These are phyloP conservation scores for Bombycilla garrulus DNA, from an alignment of 2,113 vertebrate genomes.

Conservation along the genomic window DNA sequence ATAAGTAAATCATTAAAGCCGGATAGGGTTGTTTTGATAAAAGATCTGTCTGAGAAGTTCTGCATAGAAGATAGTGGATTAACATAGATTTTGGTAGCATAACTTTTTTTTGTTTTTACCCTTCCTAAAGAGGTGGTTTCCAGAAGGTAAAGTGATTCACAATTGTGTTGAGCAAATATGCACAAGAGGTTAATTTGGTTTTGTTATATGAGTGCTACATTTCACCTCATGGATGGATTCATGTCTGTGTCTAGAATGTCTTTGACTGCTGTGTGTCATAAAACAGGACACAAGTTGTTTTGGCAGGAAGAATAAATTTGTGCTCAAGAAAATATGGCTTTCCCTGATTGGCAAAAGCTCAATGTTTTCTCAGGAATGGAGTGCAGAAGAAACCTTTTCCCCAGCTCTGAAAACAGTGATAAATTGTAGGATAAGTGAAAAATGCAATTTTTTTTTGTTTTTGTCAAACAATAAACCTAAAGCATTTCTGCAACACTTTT, in stretches of 20 bases:
- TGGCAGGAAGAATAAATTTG: neutral
- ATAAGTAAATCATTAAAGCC: neutral
- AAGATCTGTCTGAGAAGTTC: neutral
- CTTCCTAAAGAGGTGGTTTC: neutral
- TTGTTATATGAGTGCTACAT: neutral
- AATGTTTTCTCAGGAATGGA: neutral
- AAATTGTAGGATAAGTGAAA: neutral
- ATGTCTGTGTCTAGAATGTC: neutral
- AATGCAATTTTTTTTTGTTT: neutral
- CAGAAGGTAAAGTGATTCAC: neutral
- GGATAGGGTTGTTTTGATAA: neutral
- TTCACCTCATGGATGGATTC: neutral
- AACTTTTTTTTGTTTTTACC: neutral
- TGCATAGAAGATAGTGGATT: neutral
- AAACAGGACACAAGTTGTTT: neutral
- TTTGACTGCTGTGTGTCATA: neutral
- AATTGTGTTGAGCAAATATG: neutral
- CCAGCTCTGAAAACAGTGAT: neutral
- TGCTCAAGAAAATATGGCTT: neutral
- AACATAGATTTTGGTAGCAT: neutral
- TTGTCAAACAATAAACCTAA: neutral
- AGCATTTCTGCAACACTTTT: neutral
- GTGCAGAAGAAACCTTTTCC: neutral
- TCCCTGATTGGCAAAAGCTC: neutral
- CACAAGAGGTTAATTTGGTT: neutral